A percentile compares a stretch with the other conserved stretches of the same genome.
phyloP scores from a whole-genome alignment of 2,113 vertebrate genomes.

The Neodontobutis hainanensis region DNA sequence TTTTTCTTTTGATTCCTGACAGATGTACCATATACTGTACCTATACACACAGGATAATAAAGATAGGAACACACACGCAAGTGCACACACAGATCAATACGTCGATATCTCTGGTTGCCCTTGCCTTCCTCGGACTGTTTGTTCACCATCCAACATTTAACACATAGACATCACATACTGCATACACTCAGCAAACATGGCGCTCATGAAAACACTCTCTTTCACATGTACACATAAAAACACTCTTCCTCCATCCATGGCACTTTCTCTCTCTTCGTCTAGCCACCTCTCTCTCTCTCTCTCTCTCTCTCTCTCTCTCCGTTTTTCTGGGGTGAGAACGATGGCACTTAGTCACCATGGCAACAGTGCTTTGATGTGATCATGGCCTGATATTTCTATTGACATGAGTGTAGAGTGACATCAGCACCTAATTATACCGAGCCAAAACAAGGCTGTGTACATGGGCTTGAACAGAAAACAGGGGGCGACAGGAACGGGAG shows the following conservation, averaged over 20 bases:
- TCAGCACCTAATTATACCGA: slow-evolving; percentile 72
- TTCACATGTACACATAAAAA: slow-evolving; percentile 10
- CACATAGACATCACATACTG: slow-evolving; percentile 25
- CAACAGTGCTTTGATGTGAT: slow-evolving; percentile 79
- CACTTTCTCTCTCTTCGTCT: slow-evolving; percentile 38
- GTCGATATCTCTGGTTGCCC: slow-evolving; percentile 51
- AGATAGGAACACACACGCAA: slow-evolving; percentile 23
- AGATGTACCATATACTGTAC: background rate
- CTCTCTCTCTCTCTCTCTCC: slow-evolving; percentile 15
- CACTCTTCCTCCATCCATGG: slow-evolving; percentile 33
- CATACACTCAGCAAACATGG: slow-evolving; percentile 37
- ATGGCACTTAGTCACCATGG: slow-evolving; percentile 81
- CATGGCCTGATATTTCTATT: slow-evolving; percentile 75
- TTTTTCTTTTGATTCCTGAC: background rate
- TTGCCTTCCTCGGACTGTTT: slow-evolving; percentile 36
- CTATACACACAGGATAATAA: slow-evolving; percentile 32
- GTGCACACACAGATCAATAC: slow-evolving; percentile 53
- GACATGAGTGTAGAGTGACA: slow-evolving; percentile 75
- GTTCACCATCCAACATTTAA: slow-evolving; percentile 53
- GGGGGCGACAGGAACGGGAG: background rate
- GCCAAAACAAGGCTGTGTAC: slow-evolving; percentile 49
- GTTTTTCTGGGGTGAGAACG: slow-evolving; percentile 69
- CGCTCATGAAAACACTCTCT: slow-evolving; percentile 10
- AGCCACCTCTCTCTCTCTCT: slow-evolving; percentile 21
- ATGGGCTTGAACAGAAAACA: slow-evolving; percentile 35